These are phyloP conservation scores for Arctia plantaginis DNA, from an alignment of 2,888 invertebrate genomes.

Conservation along the genomic window DNA sequence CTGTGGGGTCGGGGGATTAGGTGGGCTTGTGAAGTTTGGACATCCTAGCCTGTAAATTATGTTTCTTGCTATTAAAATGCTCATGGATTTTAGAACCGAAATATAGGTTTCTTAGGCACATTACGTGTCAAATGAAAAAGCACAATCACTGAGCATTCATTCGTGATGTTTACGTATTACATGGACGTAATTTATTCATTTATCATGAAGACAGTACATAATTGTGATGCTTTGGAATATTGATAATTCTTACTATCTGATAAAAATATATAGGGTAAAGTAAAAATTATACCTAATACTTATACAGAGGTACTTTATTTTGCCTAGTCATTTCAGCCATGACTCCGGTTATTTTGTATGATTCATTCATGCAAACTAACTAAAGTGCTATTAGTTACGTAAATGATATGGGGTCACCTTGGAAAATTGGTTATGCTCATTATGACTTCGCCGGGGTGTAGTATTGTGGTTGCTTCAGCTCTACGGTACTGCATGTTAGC, in stretches of 20 bases:
- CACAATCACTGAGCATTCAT: not conserved
- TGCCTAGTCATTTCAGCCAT: not conserved
- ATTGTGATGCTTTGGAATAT: not conserved
- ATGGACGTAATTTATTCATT: not conserved
- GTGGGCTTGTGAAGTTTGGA: conserved; percentile 94
- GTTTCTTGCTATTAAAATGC: conserved; percentile 43
- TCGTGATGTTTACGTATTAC: not conserved
- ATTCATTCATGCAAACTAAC: not conserved
- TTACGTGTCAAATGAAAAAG: not conserved
- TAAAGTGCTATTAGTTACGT: not conserved
- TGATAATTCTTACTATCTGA: not conserved
- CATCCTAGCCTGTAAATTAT: conserved; percentile 91
- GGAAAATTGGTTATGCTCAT: conserved; percentile 98
- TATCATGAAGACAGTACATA: not conserved
- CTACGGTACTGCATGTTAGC: conserved; percentile 97
- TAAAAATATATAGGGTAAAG: not conserved
- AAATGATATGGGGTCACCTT: conserved; percentile 85
- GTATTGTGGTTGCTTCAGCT: conserved; percentile 92
- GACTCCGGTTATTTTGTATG: not conserved
- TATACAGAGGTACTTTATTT: not conserved
- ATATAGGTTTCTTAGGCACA: not conserved
- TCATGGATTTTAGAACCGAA: not conserved
- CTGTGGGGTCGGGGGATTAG: conserved; percentile 88
- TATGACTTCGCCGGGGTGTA: conserved; percentile 93
- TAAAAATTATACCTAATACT: not conserved